A percentile compares a stretch with the other conserved stretches of the same genome.
Conservation (phyloP, 1,140 invertebrate genomes). For the Pseudomyrmex cubaensis region DNA sequence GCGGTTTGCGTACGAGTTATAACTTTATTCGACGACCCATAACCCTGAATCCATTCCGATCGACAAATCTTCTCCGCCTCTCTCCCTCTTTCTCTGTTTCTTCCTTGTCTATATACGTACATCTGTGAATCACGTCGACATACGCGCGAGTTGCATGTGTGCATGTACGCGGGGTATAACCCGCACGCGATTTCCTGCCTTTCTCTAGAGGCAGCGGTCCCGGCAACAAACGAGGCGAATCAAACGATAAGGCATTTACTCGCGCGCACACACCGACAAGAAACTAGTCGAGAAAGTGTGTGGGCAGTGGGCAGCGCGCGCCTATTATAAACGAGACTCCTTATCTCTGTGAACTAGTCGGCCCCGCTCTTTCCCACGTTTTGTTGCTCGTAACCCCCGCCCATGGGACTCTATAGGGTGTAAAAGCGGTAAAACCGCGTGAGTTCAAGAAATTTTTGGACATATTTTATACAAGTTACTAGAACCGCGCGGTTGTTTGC, state of each 20-base stretch:
- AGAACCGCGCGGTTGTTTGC: neutral
- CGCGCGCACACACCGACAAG: constrained; percentile 52
- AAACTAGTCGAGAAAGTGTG: constrained; percentile 65
- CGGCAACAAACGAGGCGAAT: constrained; percentile 79
- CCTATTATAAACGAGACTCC: constrained; percentile 79
- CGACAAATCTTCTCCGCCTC: constrained; percentile 59
- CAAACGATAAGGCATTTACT: constrained; percentile 80
- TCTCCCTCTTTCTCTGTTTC: constrained; percentile 27
- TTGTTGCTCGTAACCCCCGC: constrained; percentile 65
- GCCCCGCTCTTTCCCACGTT: constrained; percentile 79
- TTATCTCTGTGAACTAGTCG: constrained; percentile 80
- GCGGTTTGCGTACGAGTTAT: constrained; percentile 51
- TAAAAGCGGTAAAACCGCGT: neutral
- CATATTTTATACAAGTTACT: constrained; percentile 3
- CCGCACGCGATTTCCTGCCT: constrained; percentile 79
- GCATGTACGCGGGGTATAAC: constrained; percentile 54
- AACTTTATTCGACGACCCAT: constrained; percentile 52
- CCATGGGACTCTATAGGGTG: neutral
- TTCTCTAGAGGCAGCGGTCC: constrained; percentile 75
- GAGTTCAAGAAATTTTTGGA: neutral
- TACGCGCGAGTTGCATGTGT: constrained; percentile 10
- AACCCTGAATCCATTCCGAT: constrained; percentile 51
- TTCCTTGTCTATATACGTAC: constrained; percentile 52
- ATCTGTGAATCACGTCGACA: constrained; percentile 28
- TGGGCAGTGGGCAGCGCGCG: constrained; percentile 65